These are phyloP conservation scores for Leptopilina clavipes DNA, from an alignment of 1,140 invertebrate species.

Conservation along the genomic window DNA sequence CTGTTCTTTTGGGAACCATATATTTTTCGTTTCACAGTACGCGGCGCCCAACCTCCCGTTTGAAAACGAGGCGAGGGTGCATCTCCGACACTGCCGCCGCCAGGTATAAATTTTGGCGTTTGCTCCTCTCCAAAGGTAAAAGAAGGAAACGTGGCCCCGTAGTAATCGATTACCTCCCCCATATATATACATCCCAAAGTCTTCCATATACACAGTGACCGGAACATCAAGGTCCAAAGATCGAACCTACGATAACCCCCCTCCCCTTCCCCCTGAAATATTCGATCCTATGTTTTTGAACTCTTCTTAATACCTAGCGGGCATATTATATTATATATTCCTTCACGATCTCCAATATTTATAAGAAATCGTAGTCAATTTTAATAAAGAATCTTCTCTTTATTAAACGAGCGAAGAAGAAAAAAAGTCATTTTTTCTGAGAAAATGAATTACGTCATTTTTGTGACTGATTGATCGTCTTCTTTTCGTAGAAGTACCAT, in stretches of 20 bases:
- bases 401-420: no score
- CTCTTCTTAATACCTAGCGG: constrained; percentile 45
- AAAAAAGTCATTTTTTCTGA: neutral
- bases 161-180: constrained; percentile 71
- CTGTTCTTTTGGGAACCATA: constrained; percentile 68
- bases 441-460: neutral
- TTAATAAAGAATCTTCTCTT: no score
- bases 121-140: constrained; percentile 52
- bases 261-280: constrained; percentile 43
- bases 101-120: constrained; percentile 74
- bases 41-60: constrained; percentile 56
- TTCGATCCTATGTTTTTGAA: constrained; percentile 57
- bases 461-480: no score
- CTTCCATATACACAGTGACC: constrained; percentile 67
- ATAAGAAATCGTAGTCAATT: neutral
- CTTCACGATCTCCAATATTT: constrained; percentile 3
- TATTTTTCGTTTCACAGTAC: constrained; percentile 72
- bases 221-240: constrained; percentile 64
- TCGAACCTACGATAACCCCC: constrained; percentile 69
- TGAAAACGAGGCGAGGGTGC: constrained; percentile 67
- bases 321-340: constrained; percentile 15
- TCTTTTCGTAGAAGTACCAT: no score
- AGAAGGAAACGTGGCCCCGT: constrained; percentile 67
- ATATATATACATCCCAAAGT: constrained; percentile 63
- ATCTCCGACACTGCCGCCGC: constrained; percentile 66